phyloP scores from a whole-genome alignment of 2,888 invertebrate species.

The Scrobipalpa costella region DNA sequence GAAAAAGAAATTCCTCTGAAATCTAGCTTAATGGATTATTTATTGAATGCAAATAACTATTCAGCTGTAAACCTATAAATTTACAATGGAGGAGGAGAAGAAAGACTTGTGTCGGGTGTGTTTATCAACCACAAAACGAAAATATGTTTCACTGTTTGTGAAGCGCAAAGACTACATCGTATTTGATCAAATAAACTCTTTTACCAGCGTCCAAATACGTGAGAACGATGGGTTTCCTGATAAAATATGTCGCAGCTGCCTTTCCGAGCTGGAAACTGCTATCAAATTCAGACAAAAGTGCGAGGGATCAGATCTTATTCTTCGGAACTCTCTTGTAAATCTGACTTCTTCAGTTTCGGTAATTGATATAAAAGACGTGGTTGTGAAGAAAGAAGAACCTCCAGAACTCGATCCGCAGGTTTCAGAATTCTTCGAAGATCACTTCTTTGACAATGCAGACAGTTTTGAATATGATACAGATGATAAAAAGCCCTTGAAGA shows the following conservation, averaged over 20 bases:
- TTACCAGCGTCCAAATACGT: conserved; percentile 57
- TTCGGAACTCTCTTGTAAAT: conserved; percentile 37
- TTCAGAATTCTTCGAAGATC: conserved; percentile 17
- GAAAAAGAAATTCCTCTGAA: not conserved
- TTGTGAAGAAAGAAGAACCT: conserved; percentile 40
- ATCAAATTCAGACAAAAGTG: conserved; percentile 63
- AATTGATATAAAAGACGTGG: conserved; percentile 30
- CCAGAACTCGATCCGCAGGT: conserved; percentile 29
- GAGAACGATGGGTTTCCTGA: conserved; percentile 60
- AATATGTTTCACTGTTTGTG: conserved; percentile 57
- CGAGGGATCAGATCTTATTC: conserved; percentile 51
- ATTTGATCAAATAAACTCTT: conserved; percentile 54
- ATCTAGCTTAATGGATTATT: not conserved
- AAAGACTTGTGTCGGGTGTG: conserved; percentile 59
- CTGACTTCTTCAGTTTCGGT: not conserved
- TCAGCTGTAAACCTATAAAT: not conserved
- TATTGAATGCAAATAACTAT: not conserved
- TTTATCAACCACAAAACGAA: conserved; percentile 44
- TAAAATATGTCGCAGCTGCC: conserved; percentile 60
- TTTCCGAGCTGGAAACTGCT: conserved; percentile 57
- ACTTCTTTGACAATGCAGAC: conserved; percentile 23
- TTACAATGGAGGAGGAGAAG: conserved; percentile 41
- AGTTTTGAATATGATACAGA: conserved; percentile 23
- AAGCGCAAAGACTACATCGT: conserved; percentile 52
- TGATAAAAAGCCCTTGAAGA: conserved; percentile 21